phyloP scores from a whole-genome alignment of 2,113 vertebrate genomes.

The Microtus oregoni region DNA sequence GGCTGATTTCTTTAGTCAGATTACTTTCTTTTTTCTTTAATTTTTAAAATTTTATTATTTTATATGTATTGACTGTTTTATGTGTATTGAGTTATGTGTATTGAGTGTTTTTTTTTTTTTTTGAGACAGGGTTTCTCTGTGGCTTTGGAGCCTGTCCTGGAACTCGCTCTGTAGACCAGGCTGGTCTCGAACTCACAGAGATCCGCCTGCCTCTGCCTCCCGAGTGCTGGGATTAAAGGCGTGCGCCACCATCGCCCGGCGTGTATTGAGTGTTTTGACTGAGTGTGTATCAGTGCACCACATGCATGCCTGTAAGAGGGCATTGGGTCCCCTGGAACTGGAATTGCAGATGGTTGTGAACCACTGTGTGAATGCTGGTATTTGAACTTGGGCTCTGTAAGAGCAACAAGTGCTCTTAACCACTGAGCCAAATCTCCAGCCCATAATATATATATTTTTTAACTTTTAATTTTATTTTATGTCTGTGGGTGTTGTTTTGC shows the following conservation, averaged over 20 bases:
- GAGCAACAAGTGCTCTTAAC: neutral
- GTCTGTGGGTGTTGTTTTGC: neutral
- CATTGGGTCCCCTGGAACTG: neutral
- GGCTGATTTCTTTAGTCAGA: neutral
- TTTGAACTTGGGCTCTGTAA: neutral
- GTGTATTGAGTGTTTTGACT: neutral
- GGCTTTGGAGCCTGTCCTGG: too few relatives aligned
- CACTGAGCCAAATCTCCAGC: neutral
- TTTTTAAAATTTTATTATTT: neutral
- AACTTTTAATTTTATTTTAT: neutral
- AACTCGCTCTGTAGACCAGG: too few relatives aligned
- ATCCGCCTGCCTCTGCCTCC: too few relatives aligned
- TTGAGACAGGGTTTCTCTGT: too few relatives aligned
- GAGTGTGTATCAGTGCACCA: neutral
- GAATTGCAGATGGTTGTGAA: neutral
- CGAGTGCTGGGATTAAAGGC: too few relatives aligned
- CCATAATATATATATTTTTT: neutral
- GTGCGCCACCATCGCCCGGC: too few relatives aligned
- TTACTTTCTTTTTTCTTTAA: neutral
- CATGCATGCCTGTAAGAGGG: neutral
- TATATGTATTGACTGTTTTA: neutral
- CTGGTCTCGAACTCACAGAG: too few relatives aligned
- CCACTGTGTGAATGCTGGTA: neutral
- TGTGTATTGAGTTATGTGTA: neutral
- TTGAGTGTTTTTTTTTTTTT: too few relatives aligned